A percentile compares a stretch with the other conserved stretches of the same genome.
These are phyloP conservation scores for Herpetotheres cachinnans DNA, from an alignment of 2,113 vertebrate genomes.

Conservation along the genomic window DNA sequence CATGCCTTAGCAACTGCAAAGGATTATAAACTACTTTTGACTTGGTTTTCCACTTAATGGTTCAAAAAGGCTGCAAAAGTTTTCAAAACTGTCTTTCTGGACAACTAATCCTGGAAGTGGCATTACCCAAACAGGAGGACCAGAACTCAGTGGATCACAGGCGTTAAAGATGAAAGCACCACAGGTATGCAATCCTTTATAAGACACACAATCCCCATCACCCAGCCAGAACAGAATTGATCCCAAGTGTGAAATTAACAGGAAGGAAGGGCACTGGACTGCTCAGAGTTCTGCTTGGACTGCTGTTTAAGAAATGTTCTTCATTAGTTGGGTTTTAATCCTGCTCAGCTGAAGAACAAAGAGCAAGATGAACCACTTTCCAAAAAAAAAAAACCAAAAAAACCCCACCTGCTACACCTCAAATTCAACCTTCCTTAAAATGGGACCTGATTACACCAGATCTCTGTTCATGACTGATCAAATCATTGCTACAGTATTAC, in stretches of 20 bases:
- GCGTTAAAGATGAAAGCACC: background rate
- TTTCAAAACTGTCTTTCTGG: background rate
- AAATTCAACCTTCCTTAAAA: background rate
- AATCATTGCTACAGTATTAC: background rate
- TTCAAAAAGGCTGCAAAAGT: background rate
- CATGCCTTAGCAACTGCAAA: background rate
- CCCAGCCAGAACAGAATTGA: accelerated
- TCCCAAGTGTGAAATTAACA: background rate
- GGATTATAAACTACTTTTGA: background rate
- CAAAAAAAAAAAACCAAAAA: background rate
- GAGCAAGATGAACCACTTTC: background rate
- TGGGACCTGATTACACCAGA: background rate
- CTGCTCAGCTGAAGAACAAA: background rate
- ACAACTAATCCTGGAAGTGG: background rate
- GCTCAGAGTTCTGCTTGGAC: background rate
- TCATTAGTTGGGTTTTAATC: background rate
- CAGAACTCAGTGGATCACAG: background rate
- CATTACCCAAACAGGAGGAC: background rate
- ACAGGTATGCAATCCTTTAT: background rate
- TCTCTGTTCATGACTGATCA: background rate
- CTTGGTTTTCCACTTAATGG: background rate
- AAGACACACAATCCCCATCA: background rate
- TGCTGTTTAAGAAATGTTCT: background rate
- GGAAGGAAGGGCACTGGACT: background rate
- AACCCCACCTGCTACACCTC: background rate